Conservation (phyloP, 2,888 invertebrate species). For the Zhengitettix transpicula region DNA sequence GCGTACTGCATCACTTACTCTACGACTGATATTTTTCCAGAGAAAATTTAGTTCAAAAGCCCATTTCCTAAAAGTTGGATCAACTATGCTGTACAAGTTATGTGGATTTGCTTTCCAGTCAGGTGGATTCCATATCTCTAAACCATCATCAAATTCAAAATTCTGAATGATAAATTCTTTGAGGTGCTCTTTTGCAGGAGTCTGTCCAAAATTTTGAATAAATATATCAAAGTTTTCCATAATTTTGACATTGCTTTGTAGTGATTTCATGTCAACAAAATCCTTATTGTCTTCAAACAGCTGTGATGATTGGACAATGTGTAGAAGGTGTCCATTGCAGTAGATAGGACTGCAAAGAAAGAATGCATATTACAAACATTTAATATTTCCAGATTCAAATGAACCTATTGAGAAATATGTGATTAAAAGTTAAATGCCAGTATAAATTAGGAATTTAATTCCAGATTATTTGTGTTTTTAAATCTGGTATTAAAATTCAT, state of each 20-base stretch:
- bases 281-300: conserved; percentile 74
- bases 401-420: too few species aligned
- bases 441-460: too few species aligned
- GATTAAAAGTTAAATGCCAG: too few species aligned
- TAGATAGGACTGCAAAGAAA: conserved; percentile 52
- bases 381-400: too few species aligned
- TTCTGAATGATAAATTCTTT: conserved; percentile 34
- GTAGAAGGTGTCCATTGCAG: conserved; percentile 61
- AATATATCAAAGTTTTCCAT: conserved; percentile 42
- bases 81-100: conserved; percentile 39
- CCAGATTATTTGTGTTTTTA: too few species aligned
- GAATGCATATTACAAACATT: too few species aligned
- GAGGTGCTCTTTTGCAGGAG: conserved; percentile 33
- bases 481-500: too few species aligned
- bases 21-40: conserved; percentile 44
- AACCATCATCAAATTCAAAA: conserved; percentile 39
- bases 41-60: conserved; percentile 42
- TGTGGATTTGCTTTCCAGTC: conserved; percentile 42
- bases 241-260: conserved; percentile 44
- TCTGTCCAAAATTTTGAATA: conserved; percentile 36
- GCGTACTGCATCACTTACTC: conserved; percentile 33
- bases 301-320: conserved; percentile 66
- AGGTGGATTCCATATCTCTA: conserved; percentile 39
- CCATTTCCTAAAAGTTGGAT: conserved; percentile 38
- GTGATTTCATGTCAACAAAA: conserved; percentile 80